Evolutionary conservation across 2,888 invertebrate species (phyloP).

Genomic region (Agonopterix subpropinquella): DNA sequence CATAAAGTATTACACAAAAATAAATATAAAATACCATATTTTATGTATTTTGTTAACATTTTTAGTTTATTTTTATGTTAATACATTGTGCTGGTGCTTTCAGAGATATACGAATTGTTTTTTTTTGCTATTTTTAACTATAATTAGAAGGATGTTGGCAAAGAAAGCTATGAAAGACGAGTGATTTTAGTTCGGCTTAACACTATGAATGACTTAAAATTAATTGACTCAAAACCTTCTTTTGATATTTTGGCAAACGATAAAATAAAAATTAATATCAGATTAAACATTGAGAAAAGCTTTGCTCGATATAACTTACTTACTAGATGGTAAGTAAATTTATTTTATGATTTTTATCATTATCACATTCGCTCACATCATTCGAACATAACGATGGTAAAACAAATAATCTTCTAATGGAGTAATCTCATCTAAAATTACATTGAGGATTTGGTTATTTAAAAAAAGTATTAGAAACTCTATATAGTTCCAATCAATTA

Average conservation of each 20-base stretch:
- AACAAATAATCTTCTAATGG: slow-evolving; percentile 43
- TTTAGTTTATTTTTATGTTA: slow-evolving; percentile 38
- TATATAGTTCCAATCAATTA: slow-evolving; percentile 43
- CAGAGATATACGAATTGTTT: slow-evolving; percentile 30
- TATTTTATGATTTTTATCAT: slow-evolving; percentile 37
- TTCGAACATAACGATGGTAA: slow-evolving; percentile 41
- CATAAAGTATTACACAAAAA: slow-evolving; percentile 42
- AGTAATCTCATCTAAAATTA: slow-evolving; percentile 45
- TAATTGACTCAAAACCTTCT: slow-evolving; percentile 65
- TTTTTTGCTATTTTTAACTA: slow-evolving; percentile 39
- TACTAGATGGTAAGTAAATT: slow-evolving; percentile 46
- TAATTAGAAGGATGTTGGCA: slow-evolving; percentile 48
- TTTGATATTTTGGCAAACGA: slow-evolving; percentile 46
- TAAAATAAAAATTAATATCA: slow-evolving; percentile 19
- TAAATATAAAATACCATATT: slow-evolving; percentile 39
- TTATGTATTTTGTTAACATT: slow-evolving; percentile 28
- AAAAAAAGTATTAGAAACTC: slow-evolving; percentile 30
- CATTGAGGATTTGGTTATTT: slow-evolving; percentile 36
- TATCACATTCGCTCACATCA: slow-evolving; percentile 60
- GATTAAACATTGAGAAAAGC: slow-evolving; percentile 21
- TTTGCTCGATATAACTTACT: slow-evolving; percentile 35
- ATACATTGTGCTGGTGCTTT: slow-evolving; percentile 66
- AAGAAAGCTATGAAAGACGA: slow-evolving; percentile 55
- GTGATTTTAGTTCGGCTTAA: slow-evolving; percentile 46
- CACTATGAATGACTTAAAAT: slow-evolving; percentile 70